phyloP scores from a whole-genome alignment of 2,888 invertebrate genomes.

The Resseliella maxima region DNA sequence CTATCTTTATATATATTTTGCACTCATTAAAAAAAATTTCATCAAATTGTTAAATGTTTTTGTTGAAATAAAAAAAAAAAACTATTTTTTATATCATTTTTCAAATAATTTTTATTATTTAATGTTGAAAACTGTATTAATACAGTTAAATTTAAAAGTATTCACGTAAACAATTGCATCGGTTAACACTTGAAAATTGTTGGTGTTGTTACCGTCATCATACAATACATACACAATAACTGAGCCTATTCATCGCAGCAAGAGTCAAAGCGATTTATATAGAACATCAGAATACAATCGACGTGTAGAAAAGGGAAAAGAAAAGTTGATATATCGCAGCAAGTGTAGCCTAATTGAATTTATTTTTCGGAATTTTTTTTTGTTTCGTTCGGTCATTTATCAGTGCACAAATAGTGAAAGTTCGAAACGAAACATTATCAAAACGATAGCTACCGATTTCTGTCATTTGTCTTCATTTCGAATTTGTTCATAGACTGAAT shows the following conservation, averaged over 20 bases:
- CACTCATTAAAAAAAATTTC: background rate
- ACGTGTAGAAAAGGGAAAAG: background rate
- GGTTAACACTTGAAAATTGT: background rate
- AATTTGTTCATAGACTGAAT: background rate
- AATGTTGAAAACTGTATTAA: no score
- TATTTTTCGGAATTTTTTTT: background rate
- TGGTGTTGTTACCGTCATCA: background rate
- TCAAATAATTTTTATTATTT: no score
- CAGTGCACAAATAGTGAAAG: background rate
- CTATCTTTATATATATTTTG: background rate
- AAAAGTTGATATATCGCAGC: background rate
- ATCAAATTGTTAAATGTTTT: background rate
- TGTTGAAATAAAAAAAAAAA: background rate
- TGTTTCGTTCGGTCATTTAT: background rate
- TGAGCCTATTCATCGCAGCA: conserved; percentile 35
- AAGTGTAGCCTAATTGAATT: conserved; percentile 44
- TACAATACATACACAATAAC: background rate
- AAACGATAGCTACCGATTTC: background rate
- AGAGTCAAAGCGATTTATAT: background rate
- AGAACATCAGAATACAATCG: conserved; percentile 35
- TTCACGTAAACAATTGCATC: no score
- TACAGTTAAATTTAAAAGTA: no score
- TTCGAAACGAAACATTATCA: background rate
- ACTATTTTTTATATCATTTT: background rate
- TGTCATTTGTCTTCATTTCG: background rate